Evolutionary conservation across 2,888 invertebrate species (phyloP).

Genomic region (Atrina japonica): DNA sequence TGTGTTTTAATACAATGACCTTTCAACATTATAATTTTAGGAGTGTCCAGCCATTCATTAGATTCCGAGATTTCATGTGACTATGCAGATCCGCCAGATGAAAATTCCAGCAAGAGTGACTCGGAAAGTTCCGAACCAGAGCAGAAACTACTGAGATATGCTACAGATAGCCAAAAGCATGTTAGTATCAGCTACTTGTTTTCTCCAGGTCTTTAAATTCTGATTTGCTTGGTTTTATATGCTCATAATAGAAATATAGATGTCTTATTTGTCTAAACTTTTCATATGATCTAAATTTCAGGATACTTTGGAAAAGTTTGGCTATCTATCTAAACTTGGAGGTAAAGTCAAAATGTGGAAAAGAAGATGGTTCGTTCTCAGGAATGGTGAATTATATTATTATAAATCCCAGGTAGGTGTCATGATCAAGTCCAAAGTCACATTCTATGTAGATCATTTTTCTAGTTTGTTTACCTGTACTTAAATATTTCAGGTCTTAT

Average conservation of each 20-base stretch:
- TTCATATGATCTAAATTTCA: constrained; percentile 35
- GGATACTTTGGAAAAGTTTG: constrained; percentile 88
- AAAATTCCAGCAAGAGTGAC: constrained; percentile 87
- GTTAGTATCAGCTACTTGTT: constrained; percentile 51
- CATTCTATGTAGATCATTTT: too few species aligned
- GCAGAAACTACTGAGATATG: constrained; percentile 76
- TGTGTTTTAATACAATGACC: too few species aligned
- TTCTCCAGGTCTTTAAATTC: not conserved
- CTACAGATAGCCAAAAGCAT: constrained; percentile 67
- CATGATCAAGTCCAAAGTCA: too few species aligned
- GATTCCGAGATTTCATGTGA: constrained; percentile 91
- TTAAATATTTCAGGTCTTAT: too few species aligned
- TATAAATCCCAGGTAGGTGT: constrained; percentile 91
- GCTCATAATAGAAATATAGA: not conserved
- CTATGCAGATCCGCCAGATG: constrained; percentile 96
- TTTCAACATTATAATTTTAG: constrained; percentile 50
- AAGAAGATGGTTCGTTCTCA: constrained; percentile 96
- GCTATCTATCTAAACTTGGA: constrained; percentile 93
- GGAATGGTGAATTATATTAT: constrained; percentile 94
- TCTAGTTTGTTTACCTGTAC: too few species aligned
- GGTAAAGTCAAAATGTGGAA: constrained; percentile 98
- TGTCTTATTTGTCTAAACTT: too few species aligned
- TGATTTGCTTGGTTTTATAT: not conserved
- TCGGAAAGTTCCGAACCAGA: constrained; percentile 80
- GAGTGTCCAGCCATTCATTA: constrained; percentile 66